Evolutionary conservation across 2,797 vertebrate species (phyloP).

Genomic region (Channa striata): DNA sequence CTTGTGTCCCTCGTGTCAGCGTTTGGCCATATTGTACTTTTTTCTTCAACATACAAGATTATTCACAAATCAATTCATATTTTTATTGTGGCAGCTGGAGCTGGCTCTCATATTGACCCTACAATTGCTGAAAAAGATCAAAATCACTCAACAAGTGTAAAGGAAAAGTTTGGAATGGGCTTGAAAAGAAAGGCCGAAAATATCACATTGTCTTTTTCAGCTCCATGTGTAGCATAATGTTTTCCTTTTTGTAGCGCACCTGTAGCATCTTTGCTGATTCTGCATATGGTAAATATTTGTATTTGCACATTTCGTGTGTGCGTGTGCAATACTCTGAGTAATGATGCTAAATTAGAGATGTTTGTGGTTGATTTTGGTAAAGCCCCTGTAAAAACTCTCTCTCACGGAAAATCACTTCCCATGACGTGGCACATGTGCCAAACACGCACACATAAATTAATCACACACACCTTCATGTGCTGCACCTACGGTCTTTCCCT

Average conservation of each 20-base stretch:
- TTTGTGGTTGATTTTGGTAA: slow-evolving; percentile 82
- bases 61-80: slow-evolving; percentile 74
- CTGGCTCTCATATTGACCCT: slow-evolving; percentile 59
- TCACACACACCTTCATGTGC: slow-evolving; percentile 60
- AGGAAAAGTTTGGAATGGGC: slow-evolving; percentile 46
- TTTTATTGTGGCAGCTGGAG: slow-evolving; percentile 56
- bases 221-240: slow-evolving; percentile 26
- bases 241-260: slow-evolving; percentile 24
- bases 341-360: slow-evolving; percentile 77
- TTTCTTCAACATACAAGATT: slow-evolving; percentile 64
- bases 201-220: slow-evolving; percentile 10
- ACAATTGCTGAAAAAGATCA: slow-evolving; percentile 45
- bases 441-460: slow-evolving; percentile 48
- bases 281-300: slow-evolving; percentile 76
- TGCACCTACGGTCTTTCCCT: slow-evolving; percentile 32
- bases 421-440: slow-evolving; percentile 72
- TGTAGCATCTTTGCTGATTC: slow-evolving; percentile 42
- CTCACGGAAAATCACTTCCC: slow-evolving; percentile 84
- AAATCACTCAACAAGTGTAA: slow-evolving; percentile 44
- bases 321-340: slow-evolving; percentile 57
- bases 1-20: slow-evolving; percentile 59
- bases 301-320: slow-evolving; percentile 39
- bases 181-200: slow-evolving; percentile 12
- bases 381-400: slow-evolving; percentile 81
- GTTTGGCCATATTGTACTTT: slow-evolving; percentile 56